Percentiles rank a stretch among this genome's conserved stretches.
phyloP scores from a whole-genome alignment of 1,140 invertebrate genomes.

The Caenorhabditis briggsae region DNA sequence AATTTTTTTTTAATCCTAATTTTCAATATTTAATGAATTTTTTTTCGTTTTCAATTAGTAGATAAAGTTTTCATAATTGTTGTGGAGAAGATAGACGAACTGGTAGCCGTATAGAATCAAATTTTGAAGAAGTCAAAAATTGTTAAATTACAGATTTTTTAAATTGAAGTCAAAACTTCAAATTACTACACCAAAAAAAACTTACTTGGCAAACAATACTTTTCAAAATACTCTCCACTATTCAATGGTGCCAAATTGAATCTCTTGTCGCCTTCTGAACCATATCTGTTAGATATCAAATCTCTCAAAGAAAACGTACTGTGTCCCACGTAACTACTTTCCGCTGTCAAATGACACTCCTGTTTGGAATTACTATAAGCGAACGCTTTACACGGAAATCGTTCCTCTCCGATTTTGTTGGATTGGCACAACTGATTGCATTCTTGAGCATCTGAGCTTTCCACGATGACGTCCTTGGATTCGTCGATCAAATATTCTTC shows the following conservation, averaged over 20 bases:
- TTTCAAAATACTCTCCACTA: conserved; percentile 74
- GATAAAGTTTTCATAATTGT: too few relatives aligned
- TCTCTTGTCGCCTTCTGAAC: conserved; percentile 38
- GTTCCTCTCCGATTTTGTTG: conserved; percentile 70
- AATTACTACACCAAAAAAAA: background rate
- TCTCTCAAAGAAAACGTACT: background rate
- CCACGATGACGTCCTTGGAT: conserved; percentile 72
- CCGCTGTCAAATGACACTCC: conserved; percentile 74
- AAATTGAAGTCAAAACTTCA: too few relatives aligned
- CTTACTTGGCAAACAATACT: conserved; percentile 71
- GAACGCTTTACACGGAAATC: conserved; percentile 75
- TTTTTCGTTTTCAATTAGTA: too few relatives aligned
- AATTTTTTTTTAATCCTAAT: too few relatives aligned
- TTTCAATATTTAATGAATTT: too few relatives aligned
- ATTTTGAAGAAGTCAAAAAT: too few relatives aligned
- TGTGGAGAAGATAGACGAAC: too few relatives aligned
- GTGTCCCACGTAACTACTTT: conserved; percentile 65
- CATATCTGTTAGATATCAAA: background rate
- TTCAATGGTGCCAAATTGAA: conserved; percentile 68
- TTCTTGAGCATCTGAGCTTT: conserved; percentile 70
- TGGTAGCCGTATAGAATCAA: too few relatives aligned
- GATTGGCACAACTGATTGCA: conserved; percentile 73
- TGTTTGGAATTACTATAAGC: conserved; percentile 72
- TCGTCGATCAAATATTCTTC: conserved; percentile 73
- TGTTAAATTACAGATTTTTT: too few relatives aligned